Base-by-base conservation (phyloP, 2,888 invertebrate species). In the Arrhopalites spinosus region DNA sequence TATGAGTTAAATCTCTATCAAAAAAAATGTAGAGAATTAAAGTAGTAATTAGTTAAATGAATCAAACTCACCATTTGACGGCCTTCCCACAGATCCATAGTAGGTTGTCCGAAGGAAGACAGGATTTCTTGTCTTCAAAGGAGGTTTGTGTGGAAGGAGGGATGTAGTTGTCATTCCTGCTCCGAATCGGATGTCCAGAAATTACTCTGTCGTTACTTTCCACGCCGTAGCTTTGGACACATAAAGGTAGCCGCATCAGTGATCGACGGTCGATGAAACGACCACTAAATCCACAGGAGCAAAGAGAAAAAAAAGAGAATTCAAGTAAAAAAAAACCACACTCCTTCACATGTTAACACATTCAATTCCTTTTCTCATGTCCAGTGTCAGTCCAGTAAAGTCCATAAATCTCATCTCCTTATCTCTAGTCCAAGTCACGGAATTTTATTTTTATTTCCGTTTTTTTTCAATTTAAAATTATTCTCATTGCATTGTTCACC, bases 1-100 rank as follows among this genome's bases (percentile, higher is more conserved):
- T n/a, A 1, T n/a, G 17, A 53, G 20, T 53, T 8, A n/a, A 53
- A 53, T 15, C 45, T 45, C 45, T 7, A 15, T 45, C 8, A 7
- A 20, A n/a, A 1, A 23, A n/a, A n/a, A n/a, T n/a, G n/a, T n/a
- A n/a, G n/a, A n/a, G n/a, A n/a, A n/a, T n/a, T n/a, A n/a, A n/a
- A n/a, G n/a, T n/a, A n/a, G n/a, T n/a, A n/a, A n/a, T n/a, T n/a
- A n/a, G n/a, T n/a, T n/a, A n/a, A n/a, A 36, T 36, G 5, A 15
- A 11, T n/a, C 15, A 50, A 20, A 50, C 77, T 80, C 77, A 81
- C 81, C 81, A 69, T 75, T 77, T 36, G 76, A 73, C 50, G 80
- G 81, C 64, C 81, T 66, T 67, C 81, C 81, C 64, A 81, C 71
- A 50, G 81, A 81, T 73, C 81, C 81, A 80, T 81, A 81, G 74